Conservation (phyloP, 2,797 vertebrate genomes). For the Staurois parvus region DNA sequence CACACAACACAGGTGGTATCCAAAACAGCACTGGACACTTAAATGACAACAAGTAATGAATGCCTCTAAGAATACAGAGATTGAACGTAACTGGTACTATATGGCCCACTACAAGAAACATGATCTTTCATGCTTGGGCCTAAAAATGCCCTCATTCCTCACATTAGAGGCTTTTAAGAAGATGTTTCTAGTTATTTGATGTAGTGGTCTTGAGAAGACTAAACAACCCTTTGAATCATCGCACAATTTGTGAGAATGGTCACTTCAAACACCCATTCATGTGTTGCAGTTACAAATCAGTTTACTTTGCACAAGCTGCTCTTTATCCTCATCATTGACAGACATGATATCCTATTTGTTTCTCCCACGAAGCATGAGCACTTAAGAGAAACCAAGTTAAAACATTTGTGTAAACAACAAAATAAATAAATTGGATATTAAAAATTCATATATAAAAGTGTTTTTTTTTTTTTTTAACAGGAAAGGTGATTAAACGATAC, state of each 20-base stretch:
- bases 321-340: conserved; percentile 8
- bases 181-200: conserved; percentile 86
- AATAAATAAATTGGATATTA: too few species aligned
- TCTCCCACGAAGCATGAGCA: too few species aligned
- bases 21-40: background rate
- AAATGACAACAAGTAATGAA: background rate
- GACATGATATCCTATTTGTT: background rate
- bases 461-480: too few species aligned
- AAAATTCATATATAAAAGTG: too few species aligned
- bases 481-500: too few species aligned
- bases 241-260: conserved; percentile 57
- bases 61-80: background rate
- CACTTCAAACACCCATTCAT: conserved; percentile 80
- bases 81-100: conserved; percentile 55
- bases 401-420: too few species aligned
- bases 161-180: conserved; percentile 79
- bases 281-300: conserved; percentile 1
- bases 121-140: conserved; percentile 78
- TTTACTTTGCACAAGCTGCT: conserved; percentile 19
- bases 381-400: too few species aligned
- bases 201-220: conserved; percentile 88
- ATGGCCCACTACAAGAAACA: conserved; percentile 76
- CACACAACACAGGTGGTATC: background rate
- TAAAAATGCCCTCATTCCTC: conserved; percentile 54
- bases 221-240: conserved; percentile 82